A percentile compares a stretch with the other conserved stretches of the same genome.
These are phyloP conservation scores for Himalopsyche phryganea DNA, from an alignment of 1,140 invertebrate genomes.

Conservation along the genomic window DNA sequence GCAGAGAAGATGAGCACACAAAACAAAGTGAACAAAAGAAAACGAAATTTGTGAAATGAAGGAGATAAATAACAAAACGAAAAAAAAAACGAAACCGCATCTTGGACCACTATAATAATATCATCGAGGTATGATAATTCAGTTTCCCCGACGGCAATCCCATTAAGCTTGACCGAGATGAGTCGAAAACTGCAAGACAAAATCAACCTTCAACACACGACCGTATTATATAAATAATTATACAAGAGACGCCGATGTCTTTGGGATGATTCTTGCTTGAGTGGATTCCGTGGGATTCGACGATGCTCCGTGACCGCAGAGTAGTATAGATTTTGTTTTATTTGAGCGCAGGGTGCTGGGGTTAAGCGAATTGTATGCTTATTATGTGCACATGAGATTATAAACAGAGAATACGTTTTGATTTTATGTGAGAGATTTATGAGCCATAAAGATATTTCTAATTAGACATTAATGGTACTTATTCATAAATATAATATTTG, in stretches of 20 bases:
- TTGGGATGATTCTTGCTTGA: not conserved
- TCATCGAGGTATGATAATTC: not conserved
- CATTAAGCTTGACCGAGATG: constrained; percentile 5
- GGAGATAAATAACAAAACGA: no score
- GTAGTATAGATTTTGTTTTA: not conserved
- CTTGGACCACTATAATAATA: constrained; percentile 1
- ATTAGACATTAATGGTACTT: no score
- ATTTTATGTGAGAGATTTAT: no score
- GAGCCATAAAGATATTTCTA: no score
- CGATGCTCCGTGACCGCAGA: not conserved
- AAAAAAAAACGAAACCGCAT: constrained; percentile 4
- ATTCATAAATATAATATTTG: no score
- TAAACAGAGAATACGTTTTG: no score
- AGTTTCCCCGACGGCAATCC: not conserved
- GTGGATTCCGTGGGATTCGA: not conserved
- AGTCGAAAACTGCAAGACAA: not conserved
- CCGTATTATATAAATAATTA: not conserved
- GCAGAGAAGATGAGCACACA: not conserved
- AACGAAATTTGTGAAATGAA: no score
- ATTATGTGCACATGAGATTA: no score
- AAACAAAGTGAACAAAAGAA: not conserved
- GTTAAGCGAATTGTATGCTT: no score
- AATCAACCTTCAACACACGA: not conserved
- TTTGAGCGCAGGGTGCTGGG: no score
- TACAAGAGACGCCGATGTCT: not conserved